A percentile compares a stretch with the other conserved stretches of the same genome.
These are phyloP conservation scores for Drosophila heteroneura DNA, from an alignment of 2,888 invertebrate genomes.

Conservation along the genomic window DNA sequence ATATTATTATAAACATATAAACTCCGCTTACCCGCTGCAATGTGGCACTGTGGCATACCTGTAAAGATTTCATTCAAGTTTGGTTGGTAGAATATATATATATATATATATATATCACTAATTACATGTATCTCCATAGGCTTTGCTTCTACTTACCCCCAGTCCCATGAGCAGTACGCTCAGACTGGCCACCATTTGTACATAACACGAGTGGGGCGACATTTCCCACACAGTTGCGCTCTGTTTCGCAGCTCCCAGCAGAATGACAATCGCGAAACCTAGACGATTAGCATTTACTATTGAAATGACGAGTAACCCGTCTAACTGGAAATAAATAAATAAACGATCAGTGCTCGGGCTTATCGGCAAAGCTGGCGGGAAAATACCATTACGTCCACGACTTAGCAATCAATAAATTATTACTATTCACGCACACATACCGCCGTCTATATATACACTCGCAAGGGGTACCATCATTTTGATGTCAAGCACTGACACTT, in stretches of 20 bases:
- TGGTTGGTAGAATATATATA: not conserved
- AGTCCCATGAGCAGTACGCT: slow-evolving; percentile 29
- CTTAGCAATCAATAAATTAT: slow-evolving; percentile 23
- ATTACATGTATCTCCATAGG: not conserved
- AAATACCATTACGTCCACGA: slow-evolving; percentile 23
- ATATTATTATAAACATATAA: not conserved
- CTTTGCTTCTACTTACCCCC: slow-evolving; percentile 33
- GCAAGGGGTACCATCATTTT: not conserved
- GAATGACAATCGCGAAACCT: slow-evolving; percentile 2
- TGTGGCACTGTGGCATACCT: slow-evolving; percentile 35
- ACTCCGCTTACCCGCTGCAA: slow-evolving; percentile 34
- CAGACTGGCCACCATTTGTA: slow-evolving; percentile 13
- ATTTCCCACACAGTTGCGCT: slow-evolving; percentile 29
- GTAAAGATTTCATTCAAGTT: not conserved
- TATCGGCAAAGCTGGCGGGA: slow-evolving; percentile 40
- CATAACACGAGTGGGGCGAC: slow-evolving; percentile 5
- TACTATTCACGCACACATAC: slow-evolving; percentile 9
- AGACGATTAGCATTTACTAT: not conserved
- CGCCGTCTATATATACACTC: not conserved
- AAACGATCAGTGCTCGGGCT: slow-evolving; percentile 35
- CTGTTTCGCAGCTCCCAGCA: slow-evolving; percentile 28
- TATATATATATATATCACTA: not conserved
- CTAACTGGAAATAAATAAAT: slow-evolving; percentile 38
- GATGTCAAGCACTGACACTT: not conserved
- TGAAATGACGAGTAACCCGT: slow-evolving; percentile 27